phyloP scores from a whole-genome alignment of 2,113 vertebrate species.

The Thymallus thymallus region DNA sequence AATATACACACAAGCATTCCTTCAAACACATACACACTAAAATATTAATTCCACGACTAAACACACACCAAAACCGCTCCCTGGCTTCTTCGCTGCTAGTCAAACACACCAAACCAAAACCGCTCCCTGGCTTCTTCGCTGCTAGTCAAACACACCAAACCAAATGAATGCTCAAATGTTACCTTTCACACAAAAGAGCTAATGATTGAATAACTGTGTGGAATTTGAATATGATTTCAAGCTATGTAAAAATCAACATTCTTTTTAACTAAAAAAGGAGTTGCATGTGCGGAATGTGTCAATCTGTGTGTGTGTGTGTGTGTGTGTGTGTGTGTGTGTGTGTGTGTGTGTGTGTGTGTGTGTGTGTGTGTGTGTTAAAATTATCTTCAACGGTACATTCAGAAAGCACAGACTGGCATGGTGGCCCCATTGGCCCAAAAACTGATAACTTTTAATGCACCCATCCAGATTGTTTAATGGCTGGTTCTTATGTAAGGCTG shows the following conservation, averaged over 20 bases:
- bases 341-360: neutral
- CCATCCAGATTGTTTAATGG: neutral
- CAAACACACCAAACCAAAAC: neutral
- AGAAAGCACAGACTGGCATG: conserved; percentile 25
- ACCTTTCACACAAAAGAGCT: conserved; percentile 56
- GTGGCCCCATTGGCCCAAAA: neutral
- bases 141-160: conserved; percentile 16
- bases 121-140: neutral
- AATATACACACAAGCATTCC: conserved; percentile 14
- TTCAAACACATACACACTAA: conserved; percentile 9
- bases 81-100: neutral
- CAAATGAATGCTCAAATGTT: conserved; percentile 50
- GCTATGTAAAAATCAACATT: conserved; percentile 57
- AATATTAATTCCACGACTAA: neutral
- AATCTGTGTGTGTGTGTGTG: neutral
- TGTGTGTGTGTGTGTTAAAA: conserved; percentile 25
- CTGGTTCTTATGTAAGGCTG: conserved; percentile 35
- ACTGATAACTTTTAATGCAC: too few species aligned
- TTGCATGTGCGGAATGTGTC: neutral
- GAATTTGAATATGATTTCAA: conserved; percentile 44
- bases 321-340: neutral
- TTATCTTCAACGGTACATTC: conserved; percentile 32
- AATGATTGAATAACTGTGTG: conserved; percentile 45
- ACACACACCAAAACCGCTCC: neutral
- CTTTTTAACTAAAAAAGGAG: conserved; percentile 35